Evolutionary conservation across 2,113 vertebrate species (phyloP).

Genomic region (Dasyornis broadbenti): DNA sequence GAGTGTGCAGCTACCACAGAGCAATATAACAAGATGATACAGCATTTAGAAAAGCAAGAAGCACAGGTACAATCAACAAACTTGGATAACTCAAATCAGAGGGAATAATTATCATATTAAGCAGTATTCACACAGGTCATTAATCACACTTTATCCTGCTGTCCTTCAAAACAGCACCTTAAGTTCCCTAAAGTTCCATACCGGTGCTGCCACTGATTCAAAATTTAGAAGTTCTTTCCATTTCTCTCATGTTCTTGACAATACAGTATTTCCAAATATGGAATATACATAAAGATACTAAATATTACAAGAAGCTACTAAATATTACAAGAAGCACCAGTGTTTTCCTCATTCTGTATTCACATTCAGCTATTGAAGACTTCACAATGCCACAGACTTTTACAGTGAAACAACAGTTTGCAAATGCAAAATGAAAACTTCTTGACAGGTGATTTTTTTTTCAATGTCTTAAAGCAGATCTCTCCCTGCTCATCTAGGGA

Average conservation of each 20-base stretch:
- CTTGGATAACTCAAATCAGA: background rate
- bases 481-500: background rate
- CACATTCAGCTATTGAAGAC: background rate
- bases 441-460: background rate
- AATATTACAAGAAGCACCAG: background rate
- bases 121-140: background rate
- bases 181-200: background rate
- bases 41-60: background rate
- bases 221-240: background rate
- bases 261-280: background rate
- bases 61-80: background rate
- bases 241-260: background rate
- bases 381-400: background rate
- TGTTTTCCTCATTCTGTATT: background rate
- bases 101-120: background rate
- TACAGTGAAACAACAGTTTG: background rate
- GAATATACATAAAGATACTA: background rate
- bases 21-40: rapidly evolving
- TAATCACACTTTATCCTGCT: background rate
- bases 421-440: background rate
- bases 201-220: background rate
- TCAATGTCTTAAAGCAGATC: background rate
- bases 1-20: background rate
- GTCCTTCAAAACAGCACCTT: background rate
- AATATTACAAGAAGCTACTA: background rate